Evolutionary conservation across 2,888 invertebrate species (phyloP).

Genomic region (Scrobipalpa costella): DNA sequence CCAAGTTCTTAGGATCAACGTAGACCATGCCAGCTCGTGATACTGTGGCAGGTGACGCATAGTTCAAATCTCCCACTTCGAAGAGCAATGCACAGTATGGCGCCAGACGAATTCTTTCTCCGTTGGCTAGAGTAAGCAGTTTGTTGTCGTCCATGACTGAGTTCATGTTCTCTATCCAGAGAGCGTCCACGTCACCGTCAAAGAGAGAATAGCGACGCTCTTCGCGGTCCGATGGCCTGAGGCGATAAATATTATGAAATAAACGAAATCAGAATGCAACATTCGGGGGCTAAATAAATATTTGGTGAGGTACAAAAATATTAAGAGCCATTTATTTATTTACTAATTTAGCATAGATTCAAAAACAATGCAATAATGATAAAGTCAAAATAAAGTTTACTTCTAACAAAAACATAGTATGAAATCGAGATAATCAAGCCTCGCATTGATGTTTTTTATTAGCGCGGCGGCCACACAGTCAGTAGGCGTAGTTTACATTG

Average conservation of each 20-base stretch:
- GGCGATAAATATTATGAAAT: not conserved
- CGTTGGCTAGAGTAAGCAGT: slow-evolving; percentile 93
- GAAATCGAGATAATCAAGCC: no score
- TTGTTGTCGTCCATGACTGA: slow-evolving; percentile 98
- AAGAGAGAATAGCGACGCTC: slow-evolving; percentile 93
- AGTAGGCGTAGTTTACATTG: no score
- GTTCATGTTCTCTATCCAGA: slow-evolving; percentile 99
- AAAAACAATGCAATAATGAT: no score
- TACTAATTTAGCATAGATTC: no score
- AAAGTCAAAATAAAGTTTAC: no score
- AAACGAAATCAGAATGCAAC: no score
- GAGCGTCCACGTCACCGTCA: slow-evolving; percentile 96
- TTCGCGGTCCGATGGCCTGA: slow-evolving; percentile 85
- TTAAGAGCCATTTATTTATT: no score
- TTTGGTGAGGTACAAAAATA: no score
- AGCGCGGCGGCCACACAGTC: no score
- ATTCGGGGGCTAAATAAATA: no score
- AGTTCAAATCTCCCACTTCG: slow-evolving; percentile 94
- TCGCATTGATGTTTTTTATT: no score
- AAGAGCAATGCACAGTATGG: slow-evolving; percentile 91
- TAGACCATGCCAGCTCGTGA: slow-evolving; percentile 97
- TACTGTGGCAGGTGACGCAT: slow-evolving; percentile 95
- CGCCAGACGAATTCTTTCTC: slow-evolving; percentile 91
- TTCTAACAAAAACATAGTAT: no score
- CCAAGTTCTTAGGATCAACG: slow-evolving; percentile 95